Percentiles rank a stretch among this genome's conserved stretches.
phyloP scores from a whole-genome alignment of 2,888 invertebrate genomes.

The Drosophila ochracea region DNA sequence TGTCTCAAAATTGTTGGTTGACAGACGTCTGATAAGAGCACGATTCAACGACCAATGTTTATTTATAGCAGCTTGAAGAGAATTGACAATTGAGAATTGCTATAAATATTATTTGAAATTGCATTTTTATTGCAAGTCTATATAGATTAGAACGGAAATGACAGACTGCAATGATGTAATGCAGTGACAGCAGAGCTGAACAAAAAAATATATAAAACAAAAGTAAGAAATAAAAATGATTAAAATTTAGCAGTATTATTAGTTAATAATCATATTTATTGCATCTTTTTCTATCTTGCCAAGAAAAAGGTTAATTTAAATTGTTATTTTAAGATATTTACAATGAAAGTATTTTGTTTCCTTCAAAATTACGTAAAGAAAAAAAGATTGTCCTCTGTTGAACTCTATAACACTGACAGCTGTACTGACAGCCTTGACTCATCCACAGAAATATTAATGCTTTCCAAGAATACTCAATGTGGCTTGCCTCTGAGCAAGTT shows the following conservation, averaged over 20 bases:
- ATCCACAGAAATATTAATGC: constrained; percentile 41
- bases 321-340: not conserved
- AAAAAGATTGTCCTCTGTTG: constrained; percentile 7
- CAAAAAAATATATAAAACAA: not conserved
- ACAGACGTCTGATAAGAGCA: constrained; percentile 33
- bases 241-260: not conserved
- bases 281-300: not conserved
- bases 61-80: constrained; percentile 25
- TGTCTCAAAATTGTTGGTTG: constrained; percentile 19
- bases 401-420: constrained; percentile 15
- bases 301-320: not conserved
- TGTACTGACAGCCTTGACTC: constrained; percentile 37
- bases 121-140: constrained; percentile 9
- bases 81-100: not conserved
- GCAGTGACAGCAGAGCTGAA: constrained; percentile 5
- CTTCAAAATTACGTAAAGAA: not conserved
- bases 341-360: not conserved
- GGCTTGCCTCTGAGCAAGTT: constrained; percentile 43
- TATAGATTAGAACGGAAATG: constrained; percentile 22
- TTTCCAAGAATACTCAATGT: constrained; percentile 61
- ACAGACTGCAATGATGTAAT: constrained; percentile 2
- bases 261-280: not conserved
- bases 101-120: constrained; percentile 35
- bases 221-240: not conserved
- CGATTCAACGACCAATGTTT: not conserved